These are phyloP conservation scores for Drosophila pseudotakahashii DNA, from an alignment of 2,888 invertebrate species.

Conservation along the genomic window DNA sequence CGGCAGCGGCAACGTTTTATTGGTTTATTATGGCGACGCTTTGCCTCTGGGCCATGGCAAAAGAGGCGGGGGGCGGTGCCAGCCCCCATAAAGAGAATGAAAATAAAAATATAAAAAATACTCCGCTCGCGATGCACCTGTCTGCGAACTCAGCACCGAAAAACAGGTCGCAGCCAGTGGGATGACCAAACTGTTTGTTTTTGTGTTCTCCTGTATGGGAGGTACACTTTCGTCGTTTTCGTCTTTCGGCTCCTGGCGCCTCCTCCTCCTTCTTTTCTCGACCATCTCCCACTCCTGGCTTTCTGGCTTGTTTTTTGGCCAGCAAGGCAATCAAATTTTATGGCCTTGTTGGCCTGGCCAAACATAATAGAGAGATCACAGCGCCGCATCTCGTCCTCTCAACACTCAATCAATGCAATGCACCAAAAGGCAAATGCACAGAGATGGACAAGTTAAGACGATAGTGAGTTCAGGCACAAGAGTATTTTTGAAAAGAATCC, in stretches of 20 bases:
- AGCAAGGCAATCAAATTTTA: conserved; percentile 71
- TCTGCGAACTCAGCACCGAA: conserved; percentile 19
- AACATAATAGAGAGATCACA: conserved; percentile 59
- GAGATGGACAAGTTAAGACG: conserved; percentile 32
- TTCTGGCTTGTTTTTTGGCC: conserved; percentile 38
- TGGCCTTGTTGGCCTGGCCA: conserved; percentile 66
- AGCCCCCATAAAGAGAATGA: conserved; percentile 41
- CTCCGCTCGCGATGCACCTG: conserved; percentile 51
- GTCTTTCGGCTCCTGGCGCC: conserved; percentile 1
- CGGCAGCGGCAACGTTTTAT: conserved; percentile 54
- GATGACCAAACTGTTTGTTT: conserved; percentile 32
- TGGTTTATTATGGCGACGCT: conserved; percentile 70
- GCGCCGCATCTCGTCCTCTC: conserved; percentile 58
- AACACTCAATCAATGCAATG: conserved; percentile 66
- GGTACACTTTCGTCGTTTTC: conserved; percentile 6
- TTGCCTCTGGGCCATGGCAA: conserved; percentile 26
- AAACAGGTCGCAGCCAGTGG: conserved; percentile 13
- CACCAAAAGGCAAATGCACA: conserved; percentile 34
- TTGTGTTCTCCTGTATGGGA: conserved; percentile 5
- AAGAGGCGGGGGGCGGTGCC: not conserved
- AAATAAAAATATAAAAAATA: conserved; percentile 17
- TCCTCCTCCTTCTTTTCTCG: not conserved
- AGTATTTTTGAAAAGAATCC: no score
- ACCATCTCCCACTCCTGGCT: conserved; percentile 1
- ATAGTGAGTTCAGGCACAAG: not conserved